phyloP scores from a whole-genome alignment of 2,113 vertebrate genomes.

The Merops nubicus region DNA sequence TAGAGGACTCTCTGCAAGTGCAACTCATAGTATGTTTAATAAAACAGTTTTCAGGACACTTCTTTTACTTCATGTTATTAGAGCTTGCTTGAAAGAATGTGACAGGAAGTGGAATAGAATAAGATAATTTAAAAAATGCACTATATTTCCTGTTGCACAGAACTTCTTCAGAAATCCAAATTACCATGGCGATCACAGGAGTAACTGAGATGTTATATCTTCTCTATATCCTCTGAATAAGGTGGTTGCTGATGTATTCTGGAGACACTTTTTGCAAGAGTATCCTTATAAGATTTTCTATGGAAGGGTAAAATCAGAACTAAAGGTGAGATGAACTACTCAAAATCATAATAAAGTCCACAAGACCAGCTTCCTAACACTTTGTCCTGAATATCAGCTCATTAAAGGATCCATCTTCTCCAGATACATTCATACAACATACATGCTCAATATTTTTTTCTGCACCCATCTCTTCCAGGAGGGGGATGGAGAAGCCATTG shows the following conservation, averaged over 20 bases:
- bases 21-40: not conserved
- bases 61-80: not conserved
- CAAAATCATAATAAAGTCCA: not conserved
- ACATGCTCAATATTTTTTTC: not conserved
- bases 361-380: not conserved
- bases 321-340: not conserved
- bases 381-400: not conserved
- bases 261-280: not conserved
- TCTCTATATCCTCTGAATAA: not conserved
- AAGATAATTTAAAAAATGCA: not conserved
- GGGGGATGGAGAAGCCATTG: not conserved
- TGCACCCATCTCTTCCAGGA: not conserved
- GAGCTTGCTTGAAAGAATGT: not conserved
- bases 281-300: not conserved
- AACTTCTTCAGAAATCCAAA: not conserved
- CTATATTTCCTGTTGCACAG: not conserved
- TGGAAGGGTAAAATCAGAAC: not conserved
- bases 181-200: not conserved
- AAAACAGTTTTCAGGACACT: not conserved
- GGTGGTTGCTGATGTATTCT: not conserved
- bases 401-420: not conserved
- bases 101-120: not conserved
- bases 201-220: not conserved
- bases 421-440: not conserved
- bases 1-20: not conserved